These are phyloP conservation scores for Triplophysa siluroides DNA, from an alignment of 2,113 vertebrate genomes.

Conservation along the genomic window DNA sequence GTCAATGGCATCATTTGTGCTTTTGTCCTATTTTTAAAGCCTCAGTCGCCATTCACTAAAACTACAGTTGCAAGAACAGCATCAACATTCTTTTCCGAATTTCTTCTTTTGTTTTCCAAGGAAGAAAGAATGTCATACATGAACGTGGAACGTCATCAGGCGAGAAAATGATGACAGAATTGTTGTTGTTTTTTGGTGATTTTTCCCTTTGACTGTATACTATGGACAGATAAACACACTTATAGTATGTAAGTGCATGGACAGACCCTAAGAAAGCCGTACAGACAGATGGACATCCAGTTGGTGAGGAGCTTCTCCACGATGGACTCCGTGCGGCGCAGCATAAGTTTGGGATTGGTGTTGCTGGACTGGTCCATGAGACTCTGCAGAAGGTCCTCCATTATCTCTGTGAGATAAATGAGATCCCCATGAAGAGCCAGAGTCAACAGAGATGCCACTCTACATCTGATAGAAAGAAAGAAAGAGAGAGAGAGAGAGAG, in stretches of 20 bases:
- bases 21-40: no score
- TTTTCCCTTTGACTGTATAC: neutral
- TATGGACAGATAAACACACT: no score
- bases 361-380: slow-evolving; percentile 87
- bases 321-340: slow-evolving; percentile 88
- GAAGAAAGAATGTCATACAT: neutral
- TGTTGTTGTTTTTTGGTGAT: no score
- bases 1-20: no score
- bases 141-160: neutral
- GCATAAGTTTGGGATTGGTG: slow-evolving; percentile 87
- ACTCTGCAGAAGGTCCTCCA: slow-evolving; percentile 84
- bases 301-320: slow-evolving; percentile 96
- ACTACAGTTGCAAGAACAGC: no score
- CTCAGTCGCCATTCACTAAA: no score
- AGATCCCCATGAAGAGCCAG: slow-evolving; percentile 90
- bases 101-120: no score
- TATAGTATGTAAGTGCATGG: neutral
- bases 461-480: slow-evolving; percentile 74
- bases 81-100: no score
- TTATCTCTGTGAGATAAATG: slow-evolving; percentile 86
- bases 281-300: slow-evolving; percentile 97
- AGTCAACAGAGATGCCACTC: slow-evolving; percentile 88
- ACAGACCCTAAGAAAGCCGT: slow-evolving; percentile 90
- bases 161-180: neutral
- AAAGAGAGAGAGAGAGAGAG: neutral